Base-by-base conservation (phyloP, 2,113 vertebrate genomes). In the Gasterosteus aculeatus region DNA sequence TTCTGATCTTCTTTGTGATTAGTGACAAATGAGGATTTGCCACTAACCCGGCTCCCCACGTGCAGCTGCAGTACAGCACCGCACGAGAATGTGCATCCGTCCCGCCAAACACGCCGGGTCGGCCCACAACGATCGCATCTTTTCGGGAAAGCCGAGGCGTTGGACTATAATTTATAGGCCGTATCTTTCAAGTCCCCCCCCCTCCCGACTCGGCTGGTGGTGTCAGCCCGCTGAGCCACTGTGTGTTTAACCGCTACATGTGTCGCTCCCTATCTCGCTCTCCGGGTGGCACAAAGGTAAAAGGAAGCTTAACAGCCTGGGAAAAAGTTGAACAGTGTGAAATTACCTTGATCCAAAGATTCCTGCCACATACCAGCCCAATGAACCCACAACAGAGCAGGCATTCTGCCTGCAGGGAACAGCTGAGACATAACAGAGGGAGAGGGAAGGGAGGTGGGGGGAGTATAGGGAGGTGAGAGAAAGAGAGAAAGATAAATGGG, bases 301-400 rank as follows among this genome's bases (percentile, higher is more conserved):
- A 90, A 86, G 87, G 88, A 92, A 91, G 90, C 90, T 91, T 87
- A 92, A 92, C 92, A 85, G 90, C 92, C 92, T 93, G 93, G 92
- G 93, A 94, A 94, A 93, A 93, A 87, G 82, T 87, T 86, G 89
- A 94, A 92, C 88, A 94, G 89, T 93, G 92, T 94, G 92, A 94
- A 93, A 95, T 93, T 92, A 94, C 91, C 93, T 94, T 94, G 93
- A 94, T 94, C 93, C 90, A 91, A 94, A 93, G 91, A 94, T 94
- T 95, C 92, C 92, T 92, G 88, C 90, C 59, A 85, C 93, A 93
- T 94, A 89, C 93, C 93, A 93, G 89, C 89, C 84, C 88, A 90
- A 87, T 91, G 91, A 94, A 94, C 90, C 91, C 91, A 93, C 92
- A 93, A 94, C 92, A 93, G 87, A 88, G 85, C 88, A 88, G 77